These are phyloP conservation scores for Prinia subflava DNA, from an alignment of 2,113 vertebrate species.

Conservation along the genomic window DNA sequence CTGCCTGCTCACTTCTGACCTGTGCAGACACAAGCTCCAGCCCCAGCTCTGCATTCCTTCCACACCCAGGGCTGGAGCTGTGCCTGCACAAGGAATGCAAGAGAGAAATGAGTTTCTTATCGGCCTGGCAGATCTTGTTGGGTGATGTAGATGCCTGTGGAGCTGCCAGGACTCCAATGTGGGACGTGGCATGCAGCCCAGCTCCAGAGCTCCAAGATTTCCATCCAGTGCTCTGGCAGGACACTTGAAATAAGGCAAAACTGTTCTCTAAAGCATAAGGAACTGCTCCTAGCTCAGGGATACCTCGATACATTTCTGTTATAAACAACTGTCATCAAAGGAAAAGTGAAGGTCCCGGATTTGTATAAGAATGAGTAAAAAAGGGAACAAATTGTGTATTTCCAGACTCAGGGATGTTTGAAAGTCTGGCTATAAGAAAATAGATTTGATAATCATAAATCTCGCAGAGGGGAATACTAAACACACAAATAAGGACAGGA, in stretches of 20 bases:
- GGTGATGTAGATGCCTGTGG: not conserved
- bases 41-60: conserved; percentile 26
- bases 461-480: not conserved
- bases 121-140: conserved; percentile 6
- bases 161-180: not conserved
- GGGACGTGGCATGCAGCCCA: not conserved
- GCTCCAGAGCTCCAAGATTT: not conserved
- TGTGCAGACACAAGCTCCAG: not conserved
- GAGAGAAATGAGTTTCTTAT: not conserved
- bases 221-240: not conserved
- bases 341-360: not conserved
- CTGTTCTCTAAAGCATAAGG: not conserved
- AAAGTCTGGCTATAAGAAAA: not conserved
- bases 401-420: not conserved
- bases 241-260: not conserved
- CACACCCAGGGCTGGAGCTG: conserved; percentile 10
- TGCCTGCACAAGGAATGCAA: conserved; percentile 6
- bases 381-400: not conserved
- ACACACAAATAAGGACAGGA: not conserved
- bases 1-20: not conserved
- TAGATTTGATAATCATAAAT: not conserved
- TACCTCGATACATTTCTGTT: not conserved
- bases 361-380: not conserved
- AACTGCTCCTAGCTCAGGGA: not conserved
- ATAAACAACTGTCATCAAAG: not conserved